These are phyloP conservation scores for Willisornis vidua DNA, from an alignment of 2,113 vertebrate genomes.

Conservation along the genomic window DNA sequence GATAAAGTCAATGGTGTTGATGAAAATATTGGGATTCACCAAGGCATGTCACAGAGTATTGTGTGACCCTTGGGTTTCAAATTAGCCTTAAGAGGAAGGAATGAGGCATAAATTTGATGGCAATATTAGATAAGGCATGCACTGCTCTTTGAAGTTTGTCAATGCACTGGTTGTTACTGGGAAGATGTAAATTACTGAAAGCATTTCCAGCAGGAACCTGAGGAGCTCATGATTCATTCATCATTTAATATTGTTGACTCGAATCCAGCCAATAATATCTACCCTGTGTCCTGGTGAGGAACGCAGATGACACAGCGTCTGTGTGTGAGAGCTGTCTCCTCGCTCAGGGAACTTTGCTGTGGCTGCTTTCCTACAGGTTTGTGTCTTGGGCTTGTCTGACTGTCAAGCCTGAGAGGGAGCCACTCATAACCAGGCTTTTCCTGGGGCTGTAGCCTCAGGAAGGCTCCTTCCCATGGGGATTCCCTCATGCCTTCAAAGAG, in stretches of 20 bases:
- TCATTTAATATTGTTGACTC: slow-evolving; percentile 53
- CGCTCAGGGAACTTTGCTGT: neutral
- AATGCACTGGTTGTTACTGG: slow-evolving; percentile 26
- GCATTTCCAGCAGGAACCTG: slow-evolving; percentile 41
- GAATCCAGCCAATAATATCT: slow-evolving; percentile 19
- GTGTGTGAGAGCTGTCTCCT: neutral
- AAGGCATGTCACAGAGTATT: neutral
- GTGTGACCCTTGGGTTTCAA: slow-evolving; percentile 12
- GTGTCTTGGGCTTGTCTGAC: neutral
- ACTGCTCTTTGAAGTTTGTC: slow-evolving; percentile 33
- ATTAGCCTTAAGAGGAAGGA: slow-evolving; percentile 9
- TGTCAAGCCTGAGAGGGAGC: neutral
- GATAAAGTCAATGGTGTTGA: neutral
- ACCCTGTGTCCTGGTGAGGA: neutral
- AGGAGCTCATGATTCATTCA: slow-evolving; percentile 48
- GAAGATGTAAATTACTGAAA: slow-evolving; percentile 36
- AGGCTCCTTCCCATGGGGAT: slow-evolving; percentile 16
- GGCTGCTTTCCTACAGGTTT: neutral
- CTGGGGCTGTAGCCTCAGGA: neutral
- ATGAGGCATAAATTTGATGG: slow-evolving; percentile 17
- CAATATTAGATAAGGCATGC: slow-evolving; percentile 47
- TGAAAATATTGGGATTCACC: neutral
- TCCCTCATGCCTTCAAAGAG: slow-evolving; percentile 21
- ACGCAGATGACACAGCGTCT: slow-evolving; percentile 39
- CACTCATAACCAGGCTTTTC: neutral